Percentiles rank a stretch among this genome's conserved stretches.
These are phyloP conservation scores for Hipposideros armiger DNA, from an alignment of 2,113 vertebrate genomes.

Conservation along the genomic window DNA sequence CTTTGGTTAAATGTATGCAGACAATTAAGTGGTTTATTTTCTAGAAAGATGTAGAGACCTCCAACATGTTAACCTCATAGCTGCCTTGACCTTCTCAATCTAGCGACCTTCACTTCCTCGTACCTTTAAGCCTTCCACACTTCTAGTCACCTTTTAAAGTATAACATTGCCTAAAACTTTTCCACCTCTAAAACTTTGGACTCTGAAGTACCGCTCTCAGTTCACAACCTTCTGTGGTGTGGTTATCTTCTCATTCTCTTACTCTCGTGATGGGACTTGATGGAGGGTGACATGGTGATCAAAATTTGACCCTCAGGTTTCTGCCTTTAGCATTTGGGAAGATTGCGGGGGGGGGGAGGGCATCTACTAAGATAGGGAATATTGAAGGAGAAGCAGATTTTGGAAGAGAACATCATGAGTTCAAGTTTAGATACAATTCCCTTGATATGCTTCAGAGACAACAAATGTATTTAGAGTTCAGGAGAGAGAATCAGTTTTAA, in stretches of 20 bases:
- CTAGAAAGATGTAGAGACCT: constrained; percentile 10
- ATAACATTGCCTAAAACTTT: background rate
- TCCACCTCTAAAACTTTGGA: background rate
- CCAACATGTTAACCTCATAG: background rate
- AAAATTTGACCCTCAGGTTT: constrained; percentile 10
- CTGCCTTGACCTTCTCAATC: constrained; percentile 13
- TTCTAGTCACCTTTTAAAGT: background rate
- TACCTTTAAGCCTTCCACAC: background rate
- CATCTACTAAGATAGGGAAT: background rate
- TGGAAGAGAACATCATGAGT: background rate
- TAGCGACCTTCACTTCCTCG: background rate
- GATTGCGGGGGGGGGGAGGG: background rate
- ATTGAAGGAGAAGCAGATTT: constrained; percentile 5
- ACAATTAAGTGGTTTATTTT: background rate
- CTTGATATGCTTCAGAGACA: background rate
- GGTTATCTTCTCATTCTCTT: background rate
- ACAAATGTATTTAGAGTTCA: background rate
- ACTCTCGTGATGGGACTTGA: background rate
- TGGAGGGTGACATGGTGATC: background rate
- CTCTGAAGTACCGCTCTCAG: background rate
- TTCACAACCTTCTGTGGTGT: background rate
- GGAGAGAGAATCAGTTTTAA: constrained; percentile 2
- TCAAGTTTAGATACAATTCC: background rate
- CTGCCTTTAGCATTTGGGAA: background rate
- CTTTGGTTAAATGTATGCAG: constrained; percentile 46